Evolutionary conservation across 2,113 vertebrate species (phyloP).

Genomic region (Steatornis caripensis): DNA sequence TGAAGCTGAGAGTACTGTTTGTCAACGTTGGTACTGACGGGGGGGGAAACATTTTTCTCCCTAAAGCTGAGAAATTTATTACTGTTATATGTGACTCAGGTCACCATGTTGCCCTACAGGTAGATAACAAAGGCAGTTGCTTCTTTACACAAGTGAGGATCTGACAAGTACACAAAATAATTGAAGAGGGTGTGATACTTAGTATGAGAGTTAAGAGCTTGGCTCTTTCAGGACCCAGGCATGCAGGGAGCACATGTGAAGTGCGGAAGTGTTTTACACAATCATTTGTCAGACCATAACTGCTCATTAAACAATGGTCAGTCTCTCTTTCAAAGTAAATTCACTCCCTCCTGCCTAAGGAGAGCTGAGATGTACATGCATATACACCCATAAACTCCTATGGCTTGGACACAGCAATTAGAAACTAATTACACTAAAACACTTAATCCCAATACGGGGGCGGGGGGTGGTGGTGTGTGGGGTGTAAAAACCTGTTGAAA

Average conservation of each 20-base stretch:
- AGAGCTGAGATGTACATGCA: background rate
- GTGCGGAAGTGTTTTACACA: slow-evolving; percentile 4
- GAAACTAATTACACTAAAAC: slow-evolving; percentile 64
- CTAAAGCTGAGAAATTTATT: background rate
- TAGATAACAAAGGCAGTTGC: background rate
- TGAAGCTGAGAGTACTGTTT: background rate
- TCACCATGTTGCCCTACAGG: background rate
- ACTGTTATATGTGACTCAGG: background rate
- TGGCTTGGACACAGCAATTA: slow-evolving; percentile 38
- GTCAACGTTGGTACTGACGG: accelerated
- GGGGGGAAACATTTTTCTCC: background rate
- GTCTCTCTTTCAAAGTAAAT: background rate
- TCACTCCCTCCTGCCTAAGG: background rate
- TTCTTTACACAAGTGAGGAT: background rate
- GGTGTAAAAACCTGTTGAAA: slow-evolving; percentile 36
- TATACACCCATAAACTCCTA: background rate
- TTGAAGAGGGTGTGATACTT: background rate
- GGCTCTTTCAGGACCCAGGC: background rate
- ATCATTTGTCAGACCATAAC: slow-evolving; percentile 9
- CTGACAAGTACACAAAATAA: slow-evolving; percentile 32
- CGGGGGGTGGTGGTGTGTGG: too few relatives aligned
- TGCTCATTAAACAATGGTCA: slow-evolving; percentile 23
- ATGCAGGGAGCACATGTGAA: background rate
- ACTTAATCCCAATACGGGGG: slow-evolving; percentile 50
- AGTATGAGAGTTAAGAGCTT: background rate